Percentiles rank a stretch among this genome's conserved stretches.
Evolutionary conservation across 2,797 vertebrate genomes (phyloP).

Genomic region (Pogonophryne albipinna): DNA sequence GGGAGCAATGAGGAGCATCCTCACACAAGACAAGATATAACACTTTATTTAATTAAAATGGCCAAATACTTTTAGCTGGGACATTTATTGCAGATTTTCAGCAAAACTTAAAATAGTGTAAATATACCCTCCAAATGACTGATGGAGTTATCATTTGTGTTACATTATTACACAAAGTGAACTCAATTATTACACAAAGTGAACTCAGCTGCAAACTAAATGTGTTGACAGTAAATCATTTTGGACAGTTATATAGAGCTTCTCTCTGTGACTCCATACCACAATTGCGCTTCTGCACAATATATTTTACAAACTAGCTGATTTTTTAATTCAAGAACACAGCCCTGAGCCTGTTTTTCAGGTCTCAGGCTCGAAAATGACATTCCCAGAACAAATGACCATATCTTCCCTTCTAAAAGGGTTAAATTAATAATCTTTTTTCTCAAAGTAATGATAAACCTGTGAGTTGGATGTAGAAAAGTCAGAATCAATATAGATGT

Average conservation of each 20-base stretch:
- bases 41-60: constrained; percentile 45
- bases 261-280: not conserved
- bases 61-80: constrained; percentile 29
- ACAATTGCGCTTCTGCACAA: constrained; percentile 20
- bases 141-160: constrained; percentile 6
- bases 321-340: constrained; percentile 23
- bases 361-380: too few relatives aligned
- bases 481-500: too few relatives aligned
- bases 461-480: too few relatives aligned
- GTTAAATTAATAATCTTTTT: too few relatives aligned
- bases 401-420: too few relatives aligned
- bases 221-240: not conserved
- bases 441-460: too few relatives aligned
- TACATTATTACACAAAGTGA: not conserved
- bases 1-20: constrained; percentile 39
- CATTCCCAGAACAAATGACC: too few relatives aligned
- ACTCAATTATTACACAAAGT: not conserved
- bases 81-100: constrained; percentile 12
- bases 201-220: not conserved
- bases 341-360: not conserved
- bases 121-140: not conserved
- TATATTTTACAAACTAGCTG: constrained; percentile 4
- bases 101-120: constrained; percentile 7
- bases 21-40: constrained; percentile 21
- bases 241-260: too few relatives aligned